Evolutionary conservation across 2,113 vertebrate species (phyloP).

Genomic region (Desmodus rotundus): DNA sequence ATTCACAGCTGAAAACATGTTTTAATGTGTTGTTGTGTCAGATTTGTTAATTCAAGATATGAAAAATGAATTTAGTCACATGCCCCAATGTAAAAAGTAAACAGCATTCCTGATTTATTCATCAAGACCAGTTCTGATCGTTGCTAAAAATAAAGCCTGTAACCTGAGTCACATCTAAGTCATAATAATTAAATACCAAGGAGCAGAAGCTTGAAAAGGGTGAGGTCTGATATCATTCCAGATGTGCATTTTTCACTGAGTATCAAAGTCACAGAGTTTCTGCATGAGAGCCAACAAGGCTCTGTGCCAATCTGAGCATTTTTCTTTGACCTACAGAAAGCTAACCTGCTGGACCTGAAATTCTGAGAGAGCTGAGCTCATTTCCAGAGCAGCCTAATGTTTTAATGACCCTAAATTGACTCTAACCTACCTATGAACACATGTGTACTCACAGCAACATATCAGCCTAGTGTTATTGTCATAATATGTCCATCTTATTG

Average conservation of each 20-base stretch:
- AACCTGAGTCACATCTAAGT: slow-evolving; percentile 28
- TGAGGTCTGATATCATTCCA: slow-evolving; percentile 30
- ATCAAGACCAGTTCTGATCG: slow-evolving; percentile 38
- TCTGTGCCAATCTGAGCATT: neutral
- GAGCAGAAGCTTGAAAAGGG: slow-evolving; percentile 21
- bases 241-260: neutral
- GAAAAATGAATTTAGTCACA: slow-evolving; percentile 40
- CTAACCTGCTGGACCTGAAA: slow-evolving; percentile 29
- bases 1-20: neutral
- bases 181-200: slow-evolving; percentile 52
- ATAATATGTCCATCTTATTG: neutral
- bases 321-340: slow-evolving; percentile 6
- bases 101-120: neutral
- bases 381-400: slow-evolving; percentile 15
- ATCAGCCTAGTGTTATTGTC: neutral
- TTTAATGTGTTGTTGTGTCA: slow-evolving; percentile 38
- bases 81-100: neutral
- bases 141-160: neutral
- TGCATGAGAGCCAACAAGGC: neutral
- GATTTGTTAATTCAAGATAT: slow-evolving; percentile 7
- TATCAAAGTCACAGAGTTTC: slow-evolving; percentile 29
- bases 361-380: neutral
- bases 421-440: neutral
- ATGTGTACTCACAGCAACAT: neutral
- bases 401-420: slow-evolving; percentile 32